phyloP scores from a whole-genome alignment of 2,888 invertebrate species.

The Euspilapteryx auroguttella region DNA sequence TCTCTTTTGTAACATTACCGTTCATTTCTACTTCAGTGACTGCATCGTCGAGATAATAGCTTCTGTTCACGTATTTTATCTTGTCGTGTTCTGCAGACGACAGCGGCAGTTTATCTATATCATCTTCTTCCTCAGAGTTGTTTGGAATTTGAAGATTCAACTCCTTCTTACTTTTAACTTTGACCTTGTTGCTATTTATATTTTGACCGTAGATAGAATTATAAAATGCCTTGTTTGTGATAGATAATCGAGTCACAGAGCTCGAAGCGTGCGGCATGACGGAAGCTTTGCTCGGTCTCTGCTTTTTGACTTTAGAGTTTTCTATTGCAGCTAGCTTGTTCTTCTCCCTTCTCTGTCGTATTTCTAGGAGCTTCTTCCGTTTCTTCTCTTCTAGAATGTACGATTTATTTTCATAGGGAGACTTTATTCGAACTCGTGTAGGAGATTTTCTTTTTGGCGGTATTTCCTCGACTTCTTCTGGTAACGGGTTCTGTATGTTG shows the following conservation, averaged over 20 bases:
- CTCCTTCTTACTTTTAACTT: slow-evolving; percentile 9
- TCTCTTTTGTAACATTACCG: no score
- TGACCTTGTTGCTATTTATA: slow-evolving; percentile 13
- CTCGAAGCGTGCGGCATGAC: slow-evolving; percentile 25
- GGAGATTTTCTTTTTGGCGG: slow-evolving; percentile 20
- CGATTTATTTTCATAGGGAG: slow-evolving; percentile 44
- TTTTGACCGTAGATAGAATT: slow-evolving; percentile 42
- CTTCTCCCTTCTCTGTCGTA: slow-evolving; percentile 34
- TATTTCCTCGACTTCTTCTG: slow-evolving; percentile 24
- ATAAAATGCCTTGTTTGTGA: slow-evolving; percentile 47
- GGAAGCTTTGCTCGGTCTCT: background rate
- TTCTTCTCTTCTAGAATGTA: slow-evolving; percentile 34
- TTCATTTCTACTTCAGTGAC: slow-evolving; percentile 23
- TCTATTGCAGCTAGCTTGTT: slow-evolving; percentile 14
- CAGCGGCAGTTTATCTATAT: slow-evolving; percentile 10
- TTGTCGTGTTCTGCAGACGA: slow-evolving; percentile 1
- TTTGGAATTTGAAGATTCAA: slow-evolving; percentile 6
- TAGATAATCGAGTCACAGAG: slow-evolving; percentile 45
- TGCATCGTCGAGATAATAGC: slow-evolving; percentile 32
- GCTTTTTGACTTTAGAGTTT: background rate
- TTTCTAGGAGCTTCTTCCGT: slow-evolving; percentile 34
- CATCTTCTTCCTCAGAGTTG: slow-evolving; percentile 9
- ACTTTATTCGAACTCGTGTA: slow-evolving; percentile 29
- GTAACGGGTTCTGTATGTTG: slow-evolving; percentile 18
- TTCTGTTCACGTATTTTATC: slow-evolving; percentile 18